Percentiles rank a stretch among this genome's conserved stretches.
phyloP scores from a whole-genome alignment of 2,888 invertebrate species.

The Ophioninae sp. region DNA sequence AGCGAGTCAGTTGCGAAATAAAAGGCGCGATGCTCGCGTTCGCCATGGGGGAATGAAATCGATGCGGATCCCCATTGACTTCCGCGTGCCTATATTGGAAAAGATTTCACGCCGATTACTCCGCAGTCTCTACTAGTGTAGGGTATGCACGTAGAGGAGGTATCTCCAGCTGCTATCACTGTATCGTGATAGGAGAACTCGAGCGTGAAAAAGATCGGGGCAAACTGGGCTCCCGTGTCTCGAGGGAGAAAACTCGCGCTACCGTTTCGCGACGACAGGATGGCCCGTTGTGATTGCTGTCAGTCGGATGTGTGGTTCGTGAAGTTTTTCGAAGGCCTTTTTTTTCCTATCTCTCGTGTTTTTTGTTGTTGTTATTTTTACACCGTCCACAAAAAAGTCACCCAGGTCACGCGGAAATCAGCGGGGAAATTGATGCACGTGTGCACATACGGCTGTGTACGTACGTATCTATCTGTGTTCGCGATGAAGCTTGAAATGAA shows the following conservation, averaged over 20 bases:
- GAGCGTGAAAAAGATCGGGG: constrained; percentile 59
- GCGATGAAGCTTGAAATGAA: constrained; percentile 43
- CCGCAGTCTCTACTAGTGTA: constrained; percentile 21
- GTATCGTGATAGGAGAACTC: constrained; percentile 22
- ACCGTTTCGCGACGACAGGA: constrained; percentile 35
- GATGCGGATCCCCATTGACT: constrained; percentile 59
- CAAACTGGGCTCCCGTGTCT: constrained; percentile 41
- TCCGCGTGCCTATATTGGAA: constrained; percentile 58
- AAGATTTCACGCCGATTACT: constrained; percentile 64
- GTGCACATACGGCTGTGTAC: constrained; percentile 1
- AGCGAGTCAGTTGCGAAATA: constrained; percentile 52
- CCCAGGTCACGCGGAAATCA: constrained; percentile 25
- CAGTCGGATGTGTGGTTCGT: constrained; percentile 54
- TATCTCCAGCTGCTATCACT: constrained; percentile 31
- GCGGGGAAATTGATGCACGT: constrained; percentile 3
- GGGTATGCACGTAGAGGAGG: neutral
- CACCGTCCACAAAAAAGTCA: constrained; percentile 36
- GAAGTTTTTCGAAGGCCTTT: constrained; percentile 42
- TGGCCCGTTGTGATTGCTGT: constrained; percentile 56
- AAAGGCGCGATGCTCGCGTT: constrained; percentile 55
- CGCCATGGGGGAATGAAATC: constrained; percentile 49
- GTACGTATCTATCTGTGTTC: constrained; percentile 17
- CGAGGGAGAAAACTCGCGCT: constrained; percentile 50
- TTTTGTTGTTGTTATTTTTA: constrained; percentile 43
- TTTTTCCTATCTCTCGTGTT: constrained; percentile 8